Base-by-base conservation (phyloP, 2,888 invertebrate genomes). In the Eupithecia tripunctaria region DNA sequence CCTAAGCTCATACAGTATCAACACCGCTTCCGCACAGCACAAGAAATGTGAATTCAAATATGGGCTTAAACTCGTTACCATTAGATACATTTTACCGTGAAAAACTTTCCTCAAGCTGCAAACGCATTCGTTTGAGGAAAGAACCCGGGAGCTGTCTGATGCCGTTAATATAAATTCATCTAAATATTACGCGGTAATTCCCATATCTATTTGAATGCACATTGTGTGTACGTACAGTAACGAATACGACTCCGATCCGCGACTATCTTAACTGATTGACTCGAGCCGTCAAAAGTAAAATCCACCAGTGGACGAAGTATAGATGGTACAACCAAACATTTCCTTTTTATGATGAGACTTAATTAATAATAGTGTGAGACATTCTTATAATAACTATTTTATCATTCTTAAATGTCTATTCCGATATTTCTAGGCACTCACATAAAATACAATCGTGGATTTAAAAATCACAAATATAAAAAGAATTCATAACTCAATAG, bases 351-450 rank as follows among this genome's bases (percentile, higher is more conserved):
- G 51, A 21, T 21, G 15, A 67, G 47, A 62, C 67, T 69, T 18
- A 21, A 56, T 64, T 65, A 10, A 63, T 36, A 56, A 68, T 66
- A 65, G 29, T 67, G 62, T 47, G 29, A n/a, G n/a, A 29, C 60
- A 15, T 47, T 69, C 32, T 67, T 63, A 56, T 47, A 32, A 67
- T 32, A 73, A 68, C 56, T 66, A 72, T 59, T 68, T 70, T n/a
- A 67, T 64, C n/a, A 51, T 60, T 68, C 70, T 72, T 72, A 72
- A 47, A 72, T 66, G 38, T 70, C 59, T 75, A 72, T 47, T 72
- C 72, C 75, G 75, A 72, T 75, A 75, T 75, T 65, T 36, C 72
- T 75, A 75, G 75, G 72, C 72, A 75, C 75, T 75, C 72, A 70
- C 70, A 68, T 68, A 14, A 70, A 67, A 68, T 68, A 14, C 14